Percentiles rank a stretch among this genome's conserved stretches.
These are phyloP conservation scores for Passer domesticus DNA, from an alignment of 2,113 vertebrate species.

Conservation along the genomic window DNA sequence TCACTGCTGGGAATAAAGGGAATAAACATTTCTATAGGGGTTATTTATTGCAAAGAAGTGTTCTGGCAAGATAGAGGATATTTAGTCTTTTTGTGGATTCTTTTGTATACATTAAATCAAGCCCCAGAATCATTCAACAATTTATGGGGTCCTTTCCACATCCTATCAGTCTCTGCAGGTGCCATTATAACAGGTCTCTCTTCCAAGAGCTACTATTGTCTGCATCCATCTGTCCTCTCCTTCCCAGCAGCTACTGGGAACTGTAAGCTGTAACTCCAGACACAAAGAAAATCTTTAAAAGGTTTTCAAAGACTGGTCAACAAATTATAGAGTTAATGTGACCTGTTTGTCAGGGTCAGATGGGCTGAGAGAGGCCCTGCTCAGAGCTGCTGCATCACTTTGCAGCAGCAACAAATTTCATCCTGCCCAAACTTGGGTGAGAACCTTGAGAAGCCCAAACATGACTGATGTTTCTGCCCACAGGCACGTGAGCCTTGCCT, in stretches of 20 bases:
- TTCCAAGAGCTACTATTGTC: neutral
- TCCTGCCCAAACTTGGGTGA: neutral
- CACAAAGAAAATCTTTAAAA: neutral
- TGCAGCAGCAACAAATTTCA: neutral
- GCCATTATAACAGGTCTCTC: neutral
- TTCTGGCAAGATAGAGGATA: neutral
- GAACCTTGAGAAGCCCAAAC: neutral
- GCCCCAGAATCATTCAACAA: neutral
- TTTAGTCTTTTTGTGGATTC: neutral
- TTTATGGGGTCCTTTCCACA: neutral
- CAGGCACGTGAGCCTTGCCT: fast-evolving
- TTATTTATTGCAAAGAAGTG: neutral
- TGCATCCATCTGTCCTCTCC: neutral
- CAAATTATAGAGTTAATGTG: neutral
- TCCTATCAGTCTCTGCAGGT: neutral
- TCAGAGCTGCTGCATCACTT: neutral
- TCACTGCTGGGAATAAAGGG: neutral
- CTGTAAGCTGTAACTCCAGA: neutral
- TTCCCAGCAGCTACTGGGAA: neutral
- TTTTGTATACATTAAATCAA: neutral
- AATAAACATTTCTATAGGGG: neutral
- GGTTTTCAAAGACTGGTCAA: neutral
- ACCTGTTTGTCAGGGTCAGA: neutral
- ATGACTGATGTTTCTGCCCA: neutral
- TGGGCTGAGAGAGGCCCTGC: neutral